Conservation (phyloP, 2,888 invertebrate species). For the Scelioninae gen. 2 region DNA sequence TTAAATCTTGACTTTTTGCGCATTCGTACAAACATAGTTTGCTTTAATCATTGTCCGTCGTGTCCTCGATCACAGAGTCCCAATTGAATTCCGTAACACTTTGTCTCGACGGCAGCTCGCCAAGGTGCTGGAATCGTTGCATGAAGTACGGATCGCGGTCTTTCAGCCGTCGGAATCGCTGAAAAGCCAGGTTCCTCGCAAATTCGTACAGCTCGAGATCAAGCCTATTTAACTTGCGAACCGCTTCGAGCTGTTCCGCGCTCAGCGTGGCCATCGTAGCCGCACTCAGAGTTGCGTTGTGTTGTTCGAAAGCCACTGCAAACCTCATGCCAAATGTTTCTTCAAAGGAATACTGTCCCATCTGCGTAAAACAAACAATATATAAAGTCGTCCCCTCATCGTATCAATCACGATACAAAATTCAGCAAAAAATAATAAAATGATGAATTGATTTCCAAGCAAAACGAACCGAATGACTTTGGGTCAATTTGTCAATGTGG, state of each 20-base stretch:
- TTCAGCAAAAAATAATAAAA: background rate
- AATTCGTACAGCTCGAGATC: conserved; percentile 96
- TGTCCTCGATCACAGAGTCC: conserved; percentile 88
- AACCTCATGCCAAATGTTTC: conserved; percentile 94
- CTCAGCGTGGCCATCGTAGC: conserved; percentile 87
- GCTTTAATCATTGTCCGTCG: conserved; percentile 74
- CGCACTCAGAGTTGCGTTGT: conserved; percentile 92
- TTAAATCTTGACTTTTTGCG: conserved; percentile 30
- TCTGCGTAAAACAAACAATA: conserved; percentile 74
- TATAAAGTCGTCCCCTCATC: background rate
- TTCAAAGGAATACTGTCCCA: conserved; percentile 95
- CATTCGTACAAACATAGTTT: conserved; percentile 16
- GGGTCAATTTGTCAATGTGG: no score
- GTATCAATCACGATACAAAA: background rate
- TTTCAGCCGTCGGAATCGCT: conserved; percentile 88
- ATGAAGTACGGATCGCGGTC: conserved; percentile 88
- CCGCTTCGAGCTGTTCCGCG: conserved; percentile 83
- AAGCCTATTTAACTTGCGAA: conserved; percentile 88
- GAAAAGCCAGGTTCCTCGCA: conserved; percentile 91
- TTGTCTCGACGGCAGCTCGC: conserved; percentile 84
- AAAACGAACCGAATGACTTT: background rate
- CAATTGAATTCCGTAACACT: conserved; percentile 92
- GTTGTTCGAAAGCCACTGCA: conserved; percentile 93
- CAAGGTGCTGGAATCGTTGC: conserved; percentile 88
- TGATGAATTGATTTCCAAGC: background rate